A percentile compares a stretch with the other conserved stretches of the same genome.
Evolutionary conservation across 2,888 invertebrate genomes (phyloP).

Genomic region (Aporophyla lueneburgensis): DNA sequence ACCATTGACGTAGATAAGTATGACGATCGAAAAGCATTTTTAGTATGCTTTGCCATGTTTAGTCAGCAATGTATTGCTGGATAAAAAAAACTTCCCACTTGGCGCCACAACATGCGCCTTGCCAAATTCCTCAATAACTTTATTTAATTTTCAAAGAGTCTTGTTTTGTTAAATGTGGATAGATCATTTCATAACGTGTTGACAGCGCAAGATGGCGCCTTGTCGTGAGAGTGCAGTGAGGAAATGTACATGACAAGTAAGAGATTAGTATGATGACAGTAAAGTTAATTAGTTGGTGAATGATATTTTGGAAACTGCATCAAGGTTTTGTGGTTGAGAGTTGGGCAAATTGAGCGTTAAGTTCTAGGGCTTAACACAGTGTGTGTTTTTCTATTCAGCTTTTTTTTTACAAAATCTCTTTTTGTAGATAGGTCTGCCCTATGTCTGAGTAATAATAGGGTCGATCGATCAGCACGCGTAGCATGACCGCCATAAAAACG

Average conservation of each 20-base stretch:
- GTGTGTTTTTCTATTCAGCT: too few species aligned
- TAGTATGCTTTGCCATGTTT: background rate
- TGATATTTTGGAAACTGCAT: conserved; percentile 11
- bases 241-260: conserved; percentile 18
- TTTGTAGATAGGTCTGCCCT: too few species aligned
- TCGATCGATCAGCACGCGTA: too few species aligned
- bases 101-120: conserved; percentile 32
- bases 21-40: background rate
- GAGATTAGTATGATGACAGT: conserved; percentile 36
- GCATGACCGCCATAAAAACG: too few species aligned
- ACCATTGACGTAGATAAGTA: background rate
- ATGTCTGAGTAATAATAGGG: too few species aligned
- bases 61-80: background rate
- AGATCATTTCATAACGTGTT: conserved; percentile 33
- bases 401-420: too few species aligned
- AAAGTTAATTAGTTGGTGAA: conserved; percentile 4
- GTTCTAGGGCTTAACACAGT: too few species aligned
- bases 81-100: background rate
- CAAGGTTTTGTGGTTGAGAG: background rate
- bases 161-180: conserved; percentile 29
- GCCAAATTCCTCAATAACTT: conserved; percentile 41
- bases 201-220: conserved; percentile 36
- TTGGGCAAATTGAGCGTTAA: background rate
- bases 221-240: background rate
- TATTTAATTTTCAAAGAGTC: conserved; percentile 19